These are phyloP conservation scores for Poliocrania exsul DNA, from an alignment of 2,797 vertebrate genomes.

Conservation along the genomic window DNA sequence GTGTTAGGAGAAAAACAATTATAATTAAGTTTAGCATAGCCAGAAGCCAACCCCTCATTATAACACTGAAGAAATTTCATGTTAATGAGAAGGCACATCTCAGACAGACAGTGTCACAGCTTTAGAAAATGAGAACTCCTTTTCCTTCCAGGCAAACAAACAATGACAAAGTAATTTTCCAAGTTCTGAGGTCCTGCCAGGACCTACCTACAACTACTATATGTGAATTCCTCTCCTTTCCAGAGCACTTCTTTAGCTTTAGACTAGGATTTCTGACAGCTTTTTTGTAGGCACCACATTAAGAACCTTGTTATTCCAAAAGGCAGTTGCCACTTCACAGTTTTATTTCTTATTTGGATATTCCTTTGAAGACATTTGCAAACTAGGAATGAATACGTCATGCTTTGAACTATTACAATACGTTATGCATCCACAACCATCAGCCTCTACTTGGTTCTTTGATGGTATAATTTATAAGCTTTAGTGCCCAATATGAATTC, in stretches of 20 bases:
- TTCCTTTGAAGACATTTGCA: neutral
- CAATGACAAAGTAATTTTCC: neutral
- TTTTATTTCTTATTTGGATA: neutral
- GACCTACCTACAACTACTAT: neutral
- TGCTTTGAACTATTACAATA: neutral
- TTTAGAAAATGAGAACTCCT: neutral
- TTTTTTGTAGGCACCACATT: neutral
- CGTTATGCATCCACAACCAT: neutral
- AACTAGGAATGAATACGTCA: neutral
- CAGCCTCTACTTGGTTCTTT: neutral
- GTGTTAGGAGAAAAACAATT: constrained; percentile 34
- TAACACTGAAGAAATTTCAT: neutral
- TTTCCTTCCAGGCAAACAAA: neutral
- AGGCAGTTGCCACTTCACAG: rapidly evolving
- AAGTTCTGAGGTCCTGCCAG: neutral
- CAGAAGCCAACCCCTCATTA: neutral
- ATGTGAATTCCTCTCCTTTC: neutral
- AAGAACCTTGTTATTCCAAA: neutral
- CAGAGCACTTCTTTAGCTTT: neutral
- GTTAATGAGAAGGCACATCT: neutral
- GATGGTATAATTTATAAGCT: neutral
- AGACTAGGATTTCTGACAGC: neutral
- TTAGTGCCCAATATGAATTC: neutral
- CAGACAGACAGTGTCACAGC: neutral
- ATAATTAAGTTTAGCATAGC: constrained; percentile 31